Percentiles rank a stretch among this genome's conserved stretches.
These are phyloP conservation scores for Ormyrus nitidulus DNA, from an alignment of 2,888 invertebrate genomes.

Conservation along the genomic window DNA sequence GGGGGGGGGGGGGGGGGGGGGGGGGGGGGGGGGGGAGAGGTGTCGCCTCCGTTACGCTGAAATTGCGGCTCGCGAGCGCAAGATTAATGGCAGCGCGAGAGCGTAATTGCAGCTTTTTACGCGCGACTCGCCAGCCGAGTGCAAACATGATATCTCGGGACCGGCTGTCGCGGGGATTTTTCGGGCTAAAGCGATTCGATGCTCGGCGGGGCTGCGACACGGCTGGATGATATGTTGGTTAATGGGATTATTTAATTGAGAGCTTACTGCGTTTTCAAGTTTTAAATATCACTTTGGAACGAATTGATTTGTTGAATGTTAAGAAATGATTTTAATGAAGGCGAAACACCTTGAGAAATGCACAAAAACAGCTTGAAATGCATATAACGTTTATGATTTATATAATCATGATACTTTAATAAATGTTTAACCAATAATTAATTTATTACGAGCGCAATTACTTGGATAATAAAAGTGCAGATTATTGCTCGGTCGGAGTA, in stretches of 20 bases:
- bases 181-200: not conserved
- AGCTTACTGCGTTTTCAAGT: too few relatives aligned
- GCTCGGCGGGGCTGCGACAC: too few relatives aligned
- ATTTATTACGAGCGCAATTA: too few relatives aligned
- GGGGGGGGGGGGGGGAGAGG: not conserved
- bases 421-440: too few relatives aligned
- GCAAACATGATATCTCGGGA: slow-evolving; percentile 4
- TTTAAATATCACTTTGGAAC: too few relatives aligned
- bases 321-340: too few relatives aligned
- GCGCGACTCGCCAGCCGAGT: not conserved
- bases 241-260: too few relatives aligned
- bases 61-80: slow-evolving; percentile 22
- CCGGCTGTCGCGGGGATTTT: not conserved
- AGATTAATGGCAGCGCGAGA: slow-evolving; percentile 42
- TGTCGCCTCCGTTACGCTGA: slow-evolving; percentile 38
- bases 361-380: too few relatives aligned
- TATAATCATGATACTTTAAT: too few relatives aligned
- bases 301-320: too few relatives aligned
- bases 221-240: too few relatives aligned
- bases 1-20: not conserved
- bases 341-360: not conserved
- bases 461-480: not conserved
- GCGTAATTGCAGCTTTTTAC: slow-evolving; percentile 36
- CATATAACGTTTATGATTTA: too few relatives aligned
- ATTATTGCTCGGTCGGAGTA: not conserved